Evolutionary conservation across 2,113 vertebrate genomes (phyloP), one percentile per base, ranked within the genome.

Genomic region (Calidris pugnax): DNA sequence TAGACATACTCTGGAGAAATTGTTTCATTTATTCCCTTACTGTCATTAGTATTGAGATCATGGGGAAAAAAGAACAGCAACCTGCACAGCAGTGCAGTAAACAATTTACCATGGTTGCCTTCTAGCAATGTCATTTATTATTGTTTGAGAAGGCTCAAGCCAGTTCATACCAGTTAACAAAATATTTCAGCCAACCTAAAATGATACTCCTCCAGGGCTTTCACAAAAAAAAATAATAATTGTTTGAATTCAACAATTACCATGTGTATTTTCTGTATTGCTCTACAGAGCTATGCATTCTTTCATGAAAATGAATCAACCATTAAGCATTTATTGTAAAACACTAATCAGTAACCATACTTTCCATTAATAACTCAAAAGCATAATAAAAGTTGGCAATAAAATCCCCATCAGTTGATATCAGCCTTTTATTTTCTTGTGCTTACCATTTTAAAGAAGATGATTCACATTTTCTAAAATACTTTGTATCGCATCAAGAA

Each of bases 1-100:
- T 94, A 97, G 84, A 78, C 75, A 73, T 48, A 92, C 66, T 93
- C 91, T 74, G 50, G 43, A 96, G 75, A 97, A 96, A 82, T 74
- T 69, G 62, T 94, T 94, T 94, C 57, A 89, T 87, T 95, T 92
- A 77, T 87, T 93, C 67, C 56, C 80, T 71, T 92, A 94, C n/a
- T 82, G 86, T 88, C 85, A 90, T 94, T 92, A 96, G 14, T 48
- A 90, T 67, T 93, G 84, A 94, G 93, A 93, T 92, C 55, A n/a
- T 32, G 39, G 26, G 9, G 41, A 12, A 24, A 24, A 75, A 32
- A 85, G 43, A 96, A 78, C 39, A 72, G 28, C 14, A 89, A 78
- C 74, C 74, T 78, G 48, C 60, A 71, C 69, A 80, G 51, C 64
- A 87, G 18, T 39, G 35, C 32, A 60, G 75, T 47, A 92, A 97